Base-by-base conservation (phyloP, 2,888 invertebrate genomes). In the Quadroppia sp. region DNA sequence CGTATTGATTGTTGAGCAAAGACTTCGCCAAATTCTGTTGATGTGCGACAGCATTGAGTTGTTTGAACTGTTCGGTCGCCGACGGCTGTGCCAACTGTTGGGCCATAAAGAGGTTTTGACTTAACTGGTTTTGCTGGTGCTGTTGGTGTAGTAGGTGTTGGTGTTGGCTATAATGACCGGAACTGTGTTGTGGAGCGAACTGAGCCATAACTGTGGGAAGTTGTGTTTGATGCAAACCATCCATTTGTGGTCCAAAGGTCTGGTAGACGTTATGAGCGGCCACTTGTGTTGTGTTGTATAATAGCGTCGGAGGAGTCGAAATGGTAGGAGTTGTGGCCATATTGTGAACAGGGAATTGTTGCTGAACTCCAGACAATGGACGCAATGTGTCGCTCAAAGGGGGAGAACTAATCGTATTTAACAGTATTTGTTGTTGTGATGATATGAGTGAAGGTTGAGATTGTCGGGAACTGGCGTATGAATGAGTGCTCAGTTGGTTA, bases 151-250 rank as follows among this genome's bases (percentile, higher is more conserved):
- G 23, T 7, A 40, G 3, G 2, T 40, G 67, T 20, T 67, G 3
- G 2, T 40, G 67, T 20, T 67, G 67, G 7, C 67, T 23, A 23
- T 67, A 67, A 67, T 67, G 67, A 20, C 40, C 67, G 23, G 67
- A 40, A 23, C 2, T 42, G 9, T 20, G 67, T 20, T 67, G 67
- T 23, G 67, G 67, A 11, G 20, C 40, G 50, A 71, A 53, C 23
- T 71, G 71, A 0, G 71, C 45, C 50, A 71, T 53, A 32, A 71
- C 71, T 9, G 53, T 50, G 17, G 45, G 71, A 2, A 71, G 4
- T n/a, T 70, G 70, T 93, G 93, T 78, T 92, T 88, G 61, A 61
- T 61, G 61, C 32, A 61, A 32, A 32, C 11, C 23, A 23, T 67
- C 67, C 7, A 67, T 36, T 32, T 67, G 67, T 20, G 40, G 42